These are phyloP conservation scores for Monopis laevigella DNA, from an alignment of 2,888 invertebrate species.

Conservation along the genomic window DNA sequence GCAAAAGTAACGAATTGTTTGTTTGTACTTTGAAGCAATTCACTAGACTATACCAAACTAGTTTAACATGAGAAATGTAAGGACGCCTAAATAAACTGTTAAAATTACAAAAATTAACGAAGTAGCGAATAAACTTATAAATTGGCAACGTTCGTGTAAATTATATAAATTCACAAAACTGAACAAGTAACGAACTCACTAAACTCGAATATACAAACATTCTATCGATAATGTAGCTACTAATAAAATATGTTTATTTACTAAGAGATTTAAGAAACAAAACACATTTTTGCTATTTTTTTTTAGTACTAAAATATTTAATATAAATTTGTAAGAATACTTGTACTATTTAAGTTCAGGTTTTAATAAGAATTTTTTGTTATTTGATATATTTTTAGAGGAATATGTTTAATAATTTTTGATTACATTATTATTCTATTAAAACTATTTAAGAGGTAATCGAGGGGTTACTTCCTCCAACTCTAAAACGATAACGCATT, in stretches of 20 bases:
- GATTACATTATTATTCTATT: constrained; percentile 12
- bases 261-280: not conserved
- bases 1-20: constrained; percentile 76
- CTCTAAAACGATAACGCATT: too few species aligned
- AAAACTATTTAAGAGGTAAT: constrained; percentile 9
- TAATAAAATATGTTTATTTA: not conserved
- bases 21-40: constrained; percentile 77
- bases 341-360: constrained; percentile 26
- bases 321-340: constrained; percentile 26
- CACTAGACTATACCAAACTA: constrained; percentile 65
- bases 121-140: constrained; percentile 65
- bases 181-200: constrained; percentile 30
- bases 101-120: constrained; percentile 61
- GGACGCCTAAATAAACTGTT: constrained; percentile 59
- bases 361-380: constrained; percentile 4
- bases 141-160: constrained; percentile 60
- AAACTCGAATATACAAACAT: constrained; percentile 1
- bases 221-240: not conserved
- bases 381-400: constrained; percentile 12
- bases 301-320: constrained; percentile 19
- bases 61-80: constrained; percentile 55
- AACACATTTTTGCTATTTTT: too few species aligned
- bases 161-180: constrained; percentile 46
- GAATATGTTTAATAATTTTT: constrained; percentile 9
- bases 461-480: not conserved